Percentiles rank a stretch among this genome's conserved stretches.
Evolutionary conservation across 1,140 invertebrate genomes (phyloP).

Genomic region (Habropoda laboriosa): DNA sequence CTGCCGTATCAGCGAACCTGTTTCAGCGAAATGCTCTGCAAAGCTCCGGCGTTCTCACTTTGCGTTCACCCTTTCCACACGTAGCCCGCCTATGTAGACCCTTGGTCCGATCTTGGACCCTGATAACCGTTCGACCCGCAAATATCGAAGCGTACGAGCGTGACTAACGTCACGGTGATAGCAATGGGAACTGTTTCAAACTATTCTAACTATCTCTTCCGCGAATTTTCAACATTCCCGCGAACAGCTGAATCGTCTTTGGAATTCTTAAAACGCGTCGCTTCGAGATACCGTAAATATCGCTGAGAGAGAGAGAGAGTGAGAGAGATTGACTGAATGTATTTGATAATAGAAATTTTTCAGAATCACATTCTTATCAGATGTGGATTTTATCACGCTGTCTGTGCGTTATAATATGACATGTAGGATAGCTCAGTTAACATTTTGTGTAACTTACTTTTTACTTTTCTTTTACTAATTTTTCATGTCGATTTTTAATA

Average conservation of each 20-base stretch:
- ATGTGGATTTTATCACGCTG: no score
- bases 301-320: no score
- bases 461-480: no score
- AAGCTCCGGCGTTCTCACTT: not conserved
- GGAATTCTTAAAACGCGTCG: not conserved
- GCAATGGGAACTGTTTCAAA: not conserved
- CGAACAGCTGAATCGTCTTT: not conserved
- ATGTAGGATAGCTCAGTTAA: no score
- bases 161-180: not conserved
- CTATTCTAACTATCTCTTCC: not conserved
- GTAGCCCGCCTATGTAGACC: not conserved
- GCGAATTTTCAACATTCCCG: slow-evolving; percentile 3
- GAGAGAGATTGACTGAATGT: not conserved
- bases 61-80: not conserved
- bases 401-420: no score
- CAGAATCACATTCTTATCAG: not conserved
- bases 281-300: not conserved
- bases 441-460: no score
- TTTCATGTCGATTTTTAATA: no score
- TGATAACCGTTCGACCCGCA: slow-evolving; percentile 43
- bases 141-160: not conserved
- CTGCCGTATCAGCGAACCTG: slow-evolving; percentile 48
- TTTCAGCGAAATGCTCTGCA: slow-evolving; percentile 29
- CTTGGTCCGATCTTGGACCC: not conserved
- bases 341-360: not conserved